Conservation (phyloP, 2,888 invertebrate species). For the Diachrysia chrysitis region DNA sequence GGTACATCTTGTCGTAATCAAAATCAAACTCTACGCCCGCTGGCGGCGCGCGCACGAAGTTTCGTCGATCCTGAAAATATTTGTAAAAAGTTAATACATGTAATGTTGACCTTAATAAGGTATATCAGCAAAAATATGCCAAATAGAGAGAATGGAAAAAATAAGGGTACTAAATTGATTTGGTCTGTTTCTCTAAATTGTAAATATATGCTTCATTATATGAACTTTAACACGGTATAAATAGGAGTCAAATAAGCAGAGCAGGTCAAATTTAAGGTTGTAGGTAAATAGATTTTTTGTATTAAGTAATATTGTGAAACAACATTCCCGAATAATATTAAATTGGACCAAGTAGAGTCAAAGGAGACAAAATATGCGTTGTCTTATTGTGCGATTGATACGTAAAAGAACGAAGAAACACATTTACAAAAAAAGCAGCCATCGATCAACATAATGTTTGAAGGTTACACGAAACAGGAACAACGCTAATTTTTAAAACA, state of each 20-base stretch:
- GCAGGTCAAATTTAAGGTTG: neutral
- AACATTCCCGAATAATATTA: neutral
- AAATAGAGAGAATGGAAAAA: too few relatives aligned
- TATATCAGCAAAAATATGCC: too few relatives aligned
- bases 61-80: constrained; percentile 95
- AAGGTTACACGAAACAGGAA: neutral
- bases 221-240: neutral
- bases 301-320: neutral
- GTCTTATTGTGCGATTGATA: too few relatives aligned
- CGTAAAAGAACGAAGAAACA: too few relatives aligned
- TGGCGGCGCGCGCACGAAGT: constrained; percentile 98
- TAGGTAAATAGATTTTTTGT: neutral
- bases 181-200: too few relatives aligned
- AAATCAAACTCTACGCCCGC: constrained; percentile 98
- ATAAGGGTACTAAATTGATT: too few relatives aligned
- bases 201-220: too few relatives aligned
- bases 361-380: too few relatives aligned
- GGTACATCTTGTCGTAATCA: constrained; percentile 97
- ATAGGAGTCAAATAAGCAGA: neutral
- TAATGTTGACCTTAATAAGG: too few relatives aligned
- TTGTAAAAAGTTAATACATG: neutral
- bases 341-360: too few relatives aligned
- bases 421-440: too few relatives aligned
- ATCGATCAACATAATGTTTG: neutral
- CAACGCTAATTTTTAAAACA: too few relatives aligned